Evolutionary conservation across 1,140 invertebrate genomes (phyloP).

Genomic region (Conopomorpha cramerella): DNA sequence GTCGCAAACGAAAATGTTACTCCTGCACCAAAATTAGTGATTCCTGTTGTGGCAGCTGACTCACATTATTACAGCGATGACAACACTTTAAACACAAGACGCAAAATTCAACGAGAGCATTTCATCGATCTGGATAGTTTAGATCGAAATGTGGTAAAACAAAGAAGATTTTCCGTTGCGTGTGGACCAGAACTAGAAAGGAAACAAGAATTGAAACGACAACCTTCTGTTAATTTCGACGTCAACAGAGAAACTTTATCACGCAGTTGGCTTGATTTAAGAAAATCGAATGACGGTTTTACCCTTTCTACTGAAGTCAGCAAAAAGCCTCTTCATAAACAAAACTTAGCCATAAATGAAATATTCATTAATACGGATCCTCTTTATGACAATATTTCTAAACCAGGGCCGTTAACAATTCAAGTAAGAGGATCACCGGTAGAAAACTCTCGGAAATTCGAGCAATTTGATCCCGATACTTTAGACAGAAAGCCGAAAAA

Average conservation of each 20-base stretch:
- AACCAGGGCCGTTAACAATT: slow-evolving; percentile 72
- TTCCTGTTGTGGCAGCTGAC: slow-evolving; percentile 41
- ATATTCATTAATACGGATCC: slow-evolving; percentile 51
- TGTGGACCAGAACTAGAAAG: slow-evolving; percentile 27
- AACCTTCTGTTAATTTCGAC: slow-evolving; percentile 10
- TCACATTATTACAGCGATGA: slow-evolving; percentile 33
- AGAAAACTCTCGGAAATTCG: slow-evolving; percentile 37
- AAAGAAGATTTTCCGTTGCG: slow-evolving; percentile 40
- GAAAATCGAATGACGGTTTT: slow-evolving; percentile 18
- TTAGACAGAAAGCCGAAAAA: slow-evolving; percentile 72
- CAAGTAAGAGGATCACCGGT: slow-evolving; percentile 70
- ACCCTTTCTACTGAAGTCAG: background rate
- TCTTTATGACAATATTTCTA: slow-evolving; percentile 50
- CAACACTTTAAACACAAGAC: slow-evolving; percentile 15
- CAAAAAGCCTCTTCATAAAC: slow-evolving; percentile 2
- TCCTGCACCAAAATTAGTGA: slow-evolving; percentile 34
- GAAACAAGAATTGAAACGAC: slow-evolving; percentile 11
- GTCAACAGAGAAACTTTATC: slow-evolving; percentile 21
- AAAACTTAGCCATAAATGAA: slow-evolving; percentile 14
- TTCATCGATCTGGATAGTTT: slow-evolving; percentile 73
- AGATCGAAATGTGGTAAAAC: slow-evolving; percentile 61
- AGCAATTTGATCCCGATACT: slow-evolving; percentile 82
- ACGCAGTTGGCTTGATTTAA: slow-evolving; percentile 42
- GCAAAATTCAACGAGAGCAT: slow-evolving; percentile 15
- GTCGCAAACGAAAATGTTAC: slow-evolving; percentile 17